A percentile compares a stretch with the other conserved stretches of the same genome.
Conservation (phyloP, 2,797 vertebrate species). For the Poeciliopsis turneri region DNA sequence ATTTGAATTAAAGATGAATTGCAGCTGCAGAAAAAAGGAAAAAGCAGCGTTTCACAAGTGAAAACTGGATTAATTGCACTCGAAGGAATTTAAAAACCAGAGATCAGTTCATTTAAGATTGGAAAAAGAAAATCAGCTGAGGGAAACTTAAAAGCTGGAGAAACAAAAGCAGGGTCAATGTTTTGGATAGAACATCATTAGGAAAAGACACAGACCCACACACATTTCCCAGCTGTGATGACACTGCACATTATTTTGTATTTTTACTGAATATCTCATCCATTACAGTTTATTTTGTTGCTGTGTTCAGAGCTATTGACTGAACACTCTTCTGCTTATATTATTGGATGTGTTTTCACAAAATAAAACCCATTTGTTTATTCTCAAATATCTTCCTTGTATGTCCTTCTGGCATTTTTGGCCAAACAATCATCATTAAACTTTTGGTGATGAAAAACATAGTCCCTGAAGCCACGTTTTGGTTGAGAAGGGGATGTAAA, state of each 20-base stretch:
- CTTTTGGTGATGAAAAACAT: constrained; percentile 16
- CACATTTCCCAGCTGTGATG: not conserved
- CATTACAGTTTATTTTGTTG: not conserved
- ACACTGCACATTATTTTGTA: not conserved
- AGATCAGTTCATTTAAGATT: not conserved
- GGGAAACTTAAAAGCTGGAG: not conserved
- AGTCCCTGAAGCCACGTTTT: constrained; percentile 26
- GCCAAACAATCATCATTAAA: constrained; percentile 31
- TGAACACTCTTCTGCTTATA: constrained; percentile 2
- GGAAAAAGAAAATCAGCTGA: constrained; percentile 8
- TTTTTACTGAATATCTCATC: not conserved
- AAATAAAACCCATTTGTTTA: constrained; percentile 16
- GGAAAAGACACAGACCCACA: not conserved
- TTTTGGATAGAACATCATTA: not conserved
- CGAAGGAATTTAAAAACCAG: not conserved
- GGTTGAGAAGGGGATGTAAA: constrained; percentile 50
- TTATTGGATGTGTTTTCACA: constrained; percentile 17
- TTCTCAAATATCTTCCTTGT: constrained; percentile 31
- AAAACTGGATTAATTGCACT: not conserved
- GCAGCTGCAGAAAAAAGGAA: not conserved
- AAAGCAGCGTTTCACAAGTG: not conserved
- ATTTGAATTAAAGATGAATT: not conserved
- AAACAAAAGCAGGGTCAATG: not conserved
- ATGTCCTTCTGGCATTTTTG: constrained; percentile 25
- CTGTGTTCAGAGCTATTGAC: constrained; percentile 7